These are phyloP conservation scores for Stenodera caucasica DNA, from an alignment of 2,888 invertebrate genomes.

Conservation along the genomic window DNA sequence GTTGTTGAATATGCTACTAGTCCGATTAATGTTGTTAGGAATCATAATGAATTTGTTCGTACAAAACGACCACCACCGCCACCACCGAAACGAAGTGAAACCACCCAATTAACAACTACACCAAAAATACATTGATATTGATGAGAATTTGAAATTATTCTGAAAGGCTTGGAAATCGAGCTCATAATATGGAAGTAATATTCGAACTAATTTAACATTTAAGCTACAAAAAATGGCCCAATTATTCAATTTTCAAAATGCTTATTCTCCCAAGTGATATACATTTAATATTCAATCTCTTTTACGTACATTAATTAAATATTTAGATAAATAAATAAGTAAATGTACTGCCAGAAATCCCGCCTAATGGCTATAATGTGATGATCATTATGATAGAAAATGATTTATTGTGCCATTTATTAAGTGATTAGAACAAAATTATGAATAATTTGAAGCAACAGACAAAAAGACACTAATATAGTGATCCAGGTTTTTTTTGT, in stretches of 20 bases:
- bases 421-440: conserved; percentile 25
- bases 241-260: conserved; percentile 27
- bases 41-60: conserved; percentile 32
- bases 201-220: background rate
- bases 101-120: conserved; percentile 72
- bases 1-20: conserved; percentile 58
- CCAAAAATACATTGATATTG: conserved; percentile 53
- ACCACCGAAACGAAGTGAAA: conserved; percentile 86
- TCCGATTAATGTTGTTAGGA: conserved; percentile 43
- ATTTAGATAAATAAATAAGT: background rate
- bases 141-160: conserved; percentile 22
- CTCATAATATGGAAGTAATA: no score
- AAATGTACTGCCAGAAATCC: conserved; percentile 26
- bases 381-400: conserved; percentile 30
- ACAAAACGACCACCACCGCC: conserved; percentile 81
- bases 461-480: background rate
- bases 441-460: background rate
- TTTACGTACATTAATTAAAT: background rate
- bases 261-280: conserved; percentile 27
- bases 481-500: conserved; percentile 14
- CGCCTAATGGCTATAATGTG: conserved; percentile 40
- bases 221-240: no score
- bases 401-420: conserved; percentile 46
- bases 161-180: no score
- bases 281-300: background rate